Conservation (phyloP, 2,113 vertebrate genomes). For the Montifringilla adamsi region DNA sequence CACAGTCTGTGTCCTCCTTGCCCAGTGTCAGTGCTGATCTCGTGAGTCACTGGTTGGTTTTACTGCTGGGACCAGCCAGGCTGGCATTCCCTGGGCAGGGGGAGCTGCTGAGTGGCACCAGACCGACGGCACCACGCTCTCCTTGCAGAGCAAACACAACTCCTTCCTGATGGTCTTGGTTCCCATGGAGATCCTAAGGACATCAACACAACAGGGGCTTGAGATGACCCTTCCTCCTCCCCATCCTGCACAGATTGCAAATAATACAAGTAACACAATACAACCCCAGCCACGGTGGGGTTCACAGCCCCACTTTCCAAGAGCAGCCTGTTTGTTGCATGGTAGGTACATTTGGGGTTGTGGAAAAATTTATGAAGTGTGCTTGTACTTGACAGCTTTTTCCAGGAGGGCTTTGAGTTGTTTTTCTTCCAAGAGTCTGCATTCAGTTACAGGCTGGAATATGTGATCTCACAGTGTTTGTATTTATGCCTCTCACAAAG, state of each 20-base stretch:
- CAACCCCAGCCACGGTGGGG: background rate
- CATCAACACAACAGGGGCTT: background rate
- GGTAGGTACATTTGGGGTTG: conserved; percentile 45
- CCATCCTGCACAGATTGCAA: background rate
- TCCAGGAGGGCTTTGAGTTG: conserved; percentile 63
- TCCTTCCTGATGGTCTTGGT: background rate
- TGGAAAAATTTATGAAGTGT: conserved; percentile 69
- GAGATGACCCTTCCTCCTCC: background rate
- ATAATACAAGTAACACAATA: background rate
- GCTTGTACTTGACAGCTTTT: conserved; percentile 58
- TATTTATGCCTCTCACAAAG: conserved; percentile 68
- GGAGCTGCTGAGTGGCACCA: background rate
- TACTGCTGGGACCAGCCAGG: background rate
- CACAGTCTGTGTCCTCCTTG: background rate
- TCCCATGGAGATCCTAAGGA: background rate
- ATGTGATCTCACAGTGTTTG: conserved; percentile 77
- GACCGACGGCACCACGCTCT: background rate
- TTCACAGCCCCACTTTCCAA: background rate
- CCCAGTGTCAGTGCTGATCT: background rate
- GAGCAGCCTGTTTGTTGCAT: conserved; percentile 9
- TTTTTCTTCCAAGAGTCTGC: conserved; percentile 75
- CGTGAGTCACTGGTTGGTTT: background rate
- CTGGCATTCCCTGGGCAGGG: background rate
- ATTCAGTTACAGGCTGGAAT: conserved; percentile 68
- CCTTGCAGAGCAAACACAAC: background rate